Evolutionary conservation across 2,888 invertebrate genomes (phyloP), one percentile per base, ranked within the genome.

Genomic region (Caenorhabditis uteleia): DNA sequence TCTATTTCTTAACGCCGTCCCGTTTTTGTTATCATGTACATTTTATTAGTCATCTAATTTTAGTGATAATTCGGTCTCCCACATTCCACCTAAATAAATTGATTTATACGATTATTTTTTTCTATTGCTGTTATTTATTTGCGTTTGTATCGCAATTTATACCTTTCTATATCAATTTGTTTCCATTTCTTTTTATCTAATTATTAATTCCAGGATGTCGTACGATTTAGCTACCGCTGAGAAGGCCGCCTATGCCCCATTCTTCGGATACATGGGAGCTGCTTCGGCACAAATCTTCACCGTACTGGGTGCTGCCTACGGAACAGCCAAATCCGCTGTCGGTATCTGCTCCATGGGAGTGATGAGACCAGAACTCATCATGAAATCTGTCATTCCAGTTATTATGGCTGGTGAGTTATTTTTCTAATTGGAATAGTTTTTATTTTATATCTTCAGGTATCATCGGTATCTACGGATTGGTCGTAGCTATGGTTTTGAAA

Each of bases 261-360:
- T 77, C 74, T 77, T 77, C 65, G 77, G 77, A 26, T 77, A 76
- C 66, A 75, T 75, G 74, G 77, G 77, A 61, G 77, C 77, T 39
- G 75, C 75, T 39, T 75, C 78, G 10, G 78, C 78, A n/a, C 65
- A 68, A 48, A 68, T 68, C 48, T 68, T 68, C 64, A 68, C 58
- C 47, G 60, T 70, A n/a, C 47, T 78, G 27, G 78, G 78, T 26
- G 78, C 78, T 26, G 77, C 78, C 48, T 78, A 78, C 42, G 78
- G 98, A 84, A 98, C 98, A 78, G 98, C 98, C 77, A 98, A 98
- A 88, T 95, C 97, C 70, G 98, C 97, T 78, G 95, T 95, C 77
- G 98, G 98, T 88, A 98, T 98, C 84, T 95, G 95, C 83, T 95
- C 97, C 85, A 98, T 98, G 97, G 94, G 97, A 83, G 97, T 98